Evolutionary conservation across 2,797 vertebrate species (phyloP), one percentile per base, ranked within the genome.

Genomic region (Chelidonichthys spinosus): DNA sequence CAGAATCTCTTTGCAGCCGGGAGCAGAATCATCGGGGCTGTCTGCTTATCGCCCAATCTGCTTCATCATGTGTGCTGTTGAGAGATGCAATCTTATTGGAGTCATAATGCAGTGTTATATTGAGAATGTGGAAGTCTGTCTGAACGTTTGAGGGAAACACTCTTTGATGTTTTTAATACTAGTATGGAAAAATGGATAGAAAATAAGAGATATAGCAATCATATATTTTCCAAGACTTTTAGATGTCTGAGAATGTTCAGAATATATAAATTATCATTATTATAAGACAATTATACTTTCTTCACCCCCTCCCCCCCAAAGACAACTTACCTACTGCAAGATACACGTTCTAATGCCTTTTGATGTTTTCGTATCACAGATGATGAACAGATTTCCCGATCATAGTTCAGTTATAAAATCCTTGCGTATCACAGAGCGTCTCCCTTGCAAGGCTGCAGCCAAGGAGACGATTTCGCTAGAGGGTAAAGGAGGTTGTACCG

Each of bases 11-110:
- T 70, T 66, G 2, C 13, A 39, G 2, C 60, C 17, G 25, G 74
- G 17, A 79, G 58, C 10, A 36, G 25, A 79, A 83, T 84, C 60
- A 69, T 70, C 52, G 15, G 4, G n/a, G 2, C 54, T 40, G 14
- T 55, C 39, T 63, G 47, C 58, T 80, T 73, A 72, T 86, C 78
- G 36, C 49, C 15, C 18, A 14, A 56, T 50, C 53, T 8, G 0
- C 50, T 32, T 58, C 53, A 63, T 71, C 64, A 18, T 62, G 35
- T 37, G 39, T 55, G 47, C 59, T 77, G 25, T 58, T 69, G 10
- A 61, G 42, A 68, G 71, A 63, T 42, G 17, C 14, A 55, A 46
- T n/a, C 18, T 11, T 59, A 36, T 63, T 70, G 60, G 47, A 11
- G 36, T 47, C 40, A 54, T 32, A 67, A 61, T 33, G 36, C 18